Conservation (phyloP, 1,140 invertebrate species). For the Tribolium castaneum region DNA sequence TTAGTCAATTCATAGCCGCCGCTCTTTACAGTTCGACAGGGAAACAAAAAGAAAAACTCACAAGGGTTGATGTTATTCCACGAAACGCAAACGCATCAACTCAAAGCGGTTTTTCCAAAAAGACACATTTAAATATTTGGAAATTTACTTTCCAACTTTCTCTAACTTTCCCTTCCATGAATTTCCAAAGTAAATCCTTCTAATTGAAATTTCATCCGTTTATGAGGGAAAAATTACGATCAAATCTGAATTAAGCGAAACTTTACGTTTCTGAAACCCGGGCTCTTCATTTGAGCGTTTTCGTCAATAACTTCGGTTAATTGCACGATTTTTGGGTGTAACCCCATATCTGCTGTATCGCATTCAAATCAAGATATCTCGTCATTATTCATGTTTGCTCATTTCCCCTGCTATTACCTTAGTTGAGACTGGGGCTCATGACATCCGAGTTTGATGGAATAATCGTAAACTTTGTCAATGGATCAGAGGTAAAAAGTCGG, state of each 20-base stretch:
- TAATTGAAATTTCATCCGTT: background rate
- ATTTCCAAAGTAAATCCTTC: background rate
- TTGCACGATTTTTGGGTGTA: background rate
- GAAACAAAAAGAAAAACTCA: background rate
- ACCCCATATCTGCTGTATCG: conserved; percentile 7
- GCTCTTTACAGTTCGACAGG: background rate
- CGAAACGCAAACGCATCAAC: background rate
- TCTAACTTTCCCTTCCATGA: background rate
- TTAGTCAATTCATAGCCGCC: conserved; percentile 13
- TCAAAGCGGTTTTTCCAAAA: background rate
- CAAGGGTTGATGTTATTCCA: background rate
- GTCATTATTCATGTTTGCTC: conserved; percentile 17
- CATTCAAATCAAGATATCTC: conserved; percentile 22
- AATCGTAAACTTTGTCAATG: background rate
- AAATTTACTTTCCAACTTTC: conserved; percentile 10
- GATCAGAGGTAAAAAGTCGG: background rate
- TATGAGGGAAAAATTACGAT: background rate
- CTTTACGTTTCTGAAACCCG: too few relatives aligned
- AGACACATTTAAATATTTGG: background rate
- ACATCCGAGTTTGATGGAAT: conserved; percentile 8
- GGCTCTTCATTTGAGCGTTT: too few relatives aligned
- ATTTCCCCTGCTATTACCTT: conserved; percentile 21
- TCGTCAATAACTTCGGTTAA: too few relatives aligned
- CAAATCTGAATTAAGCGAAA: background rate
- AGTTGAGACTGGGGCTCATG: conserved; percentile 4